Conservation (phyloP, 30 jellyfish, hydroid and myxozoan genomes). For the Mastigias papua region DNA sequence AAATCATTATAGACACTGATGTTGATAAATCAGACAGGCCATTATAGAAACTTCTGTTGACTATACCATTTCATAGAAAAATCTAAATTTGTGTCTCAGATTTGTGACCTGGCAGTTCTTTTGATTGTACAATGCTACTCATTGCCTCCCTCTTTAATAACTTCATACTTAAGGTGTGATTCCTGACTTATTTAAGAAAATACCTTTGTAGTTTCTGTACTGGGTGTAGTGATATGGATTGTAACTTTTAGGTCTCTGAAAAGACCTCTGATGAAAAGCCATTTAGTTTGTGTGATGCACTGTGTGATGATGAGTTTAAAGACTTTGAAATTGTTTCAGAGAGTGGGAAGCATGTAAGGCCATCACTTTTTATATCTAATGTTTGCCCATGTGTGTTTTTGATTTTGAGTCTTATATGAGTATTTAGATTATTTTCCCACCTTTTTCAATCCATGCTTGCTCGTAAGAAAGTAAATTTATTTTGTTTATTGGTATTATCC, state of each 20-base stretch:
- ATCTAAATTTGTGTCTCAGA: no score
- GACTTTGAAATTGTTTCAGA: slow-evolving; percentile 22
- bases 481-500: no score
- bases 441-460: no score
- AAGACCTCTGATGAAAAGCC: slow-evolving; percentile 8
- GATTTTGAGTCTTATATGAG: background rate
- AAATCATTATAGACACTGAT: no score
- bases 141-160: no score
- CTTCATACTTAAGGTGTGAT: no score
- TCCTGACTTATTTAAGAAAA: background rate
- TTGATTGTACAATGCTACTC: no score
- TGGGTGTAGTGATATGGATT: background rate
- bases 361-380: background rate
- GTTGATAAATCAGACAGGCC: no score
- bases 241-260: slow-evolving; percentile 1
- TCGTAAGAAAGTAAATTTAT: no score
- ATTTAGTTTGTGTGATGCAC: slow-evolving; percentile 21
- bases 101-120: no score
- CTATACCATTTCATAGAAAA: no score
- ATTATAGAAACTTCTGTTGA: no score
- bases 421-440: background rate
- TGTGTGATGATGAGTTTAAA: slow-evolving; percentile 1
- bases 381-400: background rate
- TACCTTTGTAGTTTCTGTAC: background rate
- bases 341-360: slow-evolving; percentile 23